Percentiles rank a stretch among this genome's conserved stretches.
Evolutionary conservation across 1,140 invertebrate genomes (phyloP).

Genomic region (Brachionus asplanchnoidis): DNA sequence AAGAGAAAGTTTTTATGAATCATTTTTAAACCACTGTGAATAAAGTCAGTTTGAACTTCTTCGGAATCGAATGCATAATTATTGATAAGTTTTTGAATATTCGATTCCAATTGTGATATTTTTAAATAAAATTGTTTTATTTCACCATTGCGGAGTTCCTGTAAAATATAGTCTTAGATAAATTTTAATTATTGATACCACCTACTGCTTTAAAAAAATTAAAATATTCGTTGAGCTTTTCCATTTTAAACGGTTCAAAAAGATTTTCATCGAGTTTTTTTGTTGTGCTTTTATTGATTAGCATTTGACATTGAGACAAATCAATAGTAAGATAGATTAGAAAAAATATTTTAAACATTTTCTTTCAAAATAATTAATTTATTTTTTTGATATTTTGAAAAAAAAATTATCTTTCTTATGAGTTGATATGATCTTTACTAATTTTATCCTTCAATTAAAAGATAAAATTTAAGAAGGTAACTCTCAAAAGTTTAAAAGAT

Average conservation of each 20-base stretch:
- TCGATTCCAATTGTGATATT: background rate
- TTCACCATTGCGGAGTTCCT: background rate
- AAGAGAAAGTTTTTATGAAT: conserved; percentile 18
- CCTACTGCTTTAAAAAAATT: background rate
- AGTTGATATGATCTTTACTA: background rate
- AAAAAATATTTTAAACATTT: background rate
- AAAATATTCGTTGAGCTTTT: background rate
- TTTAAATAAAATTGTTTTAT: background rate
- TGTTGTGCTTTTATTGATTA: background rate
- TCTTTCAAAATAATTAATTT: background rate
- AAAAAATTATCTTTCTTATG: background rate
- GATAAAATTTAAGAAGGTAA: background rate
- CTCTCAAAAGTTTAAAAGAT: background rate
- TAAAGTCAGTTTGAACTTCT: background rate
- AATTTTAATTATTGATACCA: background rate
- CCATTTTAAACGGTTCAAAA: background rate
- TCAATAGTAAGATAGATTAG: background rate
- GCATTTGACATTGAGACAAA: background rate
- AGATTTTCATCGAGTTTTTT: background rate
- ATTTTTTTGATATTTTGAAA: background rate
- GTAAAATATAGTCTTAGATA: background rate
- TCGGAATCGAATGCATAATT: background rate
- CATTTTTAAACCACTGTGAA: background rate
- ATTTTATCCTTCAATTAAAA: background rate
- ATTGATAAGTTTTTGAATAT: background rate